phyloP scores from a whole-genome alignment of 2,888 invertebrate species.

The Mythimna pallens region DNA sequence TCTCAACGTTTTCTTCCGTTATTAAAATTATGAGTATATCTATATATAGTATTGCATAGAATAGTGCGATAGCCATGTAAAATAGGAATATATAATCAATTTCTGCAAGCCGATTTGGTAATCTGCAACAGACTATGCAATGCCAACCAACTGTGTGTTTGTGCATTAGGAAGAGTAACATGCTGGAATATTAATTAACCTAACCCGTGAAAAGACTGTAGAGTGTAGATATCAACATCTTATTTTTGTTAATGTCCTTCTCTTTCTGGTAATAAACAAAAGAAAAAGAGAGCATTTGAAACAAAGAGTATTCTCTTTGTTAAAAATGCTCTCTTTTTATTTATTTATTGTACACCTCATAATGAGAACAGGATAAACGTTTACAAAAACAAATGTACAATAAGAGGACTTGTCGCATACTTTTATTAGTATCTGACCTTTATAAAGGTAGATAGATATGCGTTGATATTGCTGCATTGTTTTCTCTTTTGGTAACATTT shows the following conservation, averaged over 20 bases:
- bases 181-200: background rate
- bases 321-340: too few species aligned
- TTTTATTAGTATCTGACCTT: too few species aligned
- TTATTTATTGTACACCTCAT: too few species aligned
- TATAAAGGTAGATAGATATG: background rate
- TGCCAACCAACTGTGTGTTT: background rate
- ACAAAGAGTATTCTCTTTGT: too few species aligned
- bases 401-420: too few species aligned
- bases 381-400: too few species aligned
- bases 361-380: too few species aligned
- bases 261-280: too few species aligned
- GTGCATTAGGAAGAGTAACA: background rate
- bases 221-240: background rate
- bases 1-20: background rate
- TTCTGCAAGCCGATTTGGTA: constrained; percentile 5
- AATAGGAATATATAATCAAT: background rate
- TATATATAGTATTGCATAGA: background rate
- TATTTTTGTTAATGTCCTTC: too few species aligned
- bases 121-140: background rate
- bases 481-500: background rate
- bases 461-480: background rate
- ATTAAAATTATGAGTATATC: too few species aligned
- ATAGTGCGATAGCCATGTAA: background rate
- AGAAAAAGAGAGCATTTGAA: too few species aligned
- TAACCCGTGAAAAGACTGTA: background rate